Conservation (phyloP, 1,140 invertebrate genomes). For the Apolygus lucorum region DNA sequence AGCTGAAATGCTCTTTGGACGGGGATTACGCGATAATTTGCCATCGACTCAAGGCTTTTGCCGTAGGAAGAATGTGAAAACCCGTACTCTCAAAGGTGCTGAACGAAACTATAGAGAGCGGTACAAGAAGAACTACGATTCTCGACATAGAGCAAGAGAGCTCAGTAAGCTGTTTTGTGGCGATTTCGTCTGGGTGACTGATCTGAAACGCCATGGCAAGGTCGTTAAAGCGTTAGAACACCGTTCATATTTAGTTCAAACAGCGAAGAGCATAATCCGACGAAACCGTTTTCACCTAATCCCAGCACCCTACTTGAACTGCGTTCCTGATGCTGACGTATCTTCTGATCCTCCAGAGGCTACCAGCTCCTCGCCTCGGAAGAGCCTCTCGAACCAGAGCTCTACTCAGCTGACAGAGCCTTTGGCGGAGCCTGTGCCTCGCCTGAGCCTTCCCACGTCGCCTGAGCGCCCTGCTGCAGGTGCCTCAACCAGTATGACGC, state of each 20-base stretch:
- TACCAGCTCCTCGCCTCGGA: too few relatives aligned
- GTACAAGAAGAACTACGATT: neutral
- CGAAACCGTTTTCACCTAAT: neutral
- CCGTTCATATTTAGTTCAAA: neutral
- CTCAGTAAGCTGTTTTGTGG: neutral
- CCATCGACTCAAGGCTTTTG: neutral
- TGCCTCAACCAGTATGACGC: too few relatives aligned
- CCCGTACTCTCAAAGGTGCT: too few relatives aligned
- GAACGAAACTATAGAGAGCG: neutral
- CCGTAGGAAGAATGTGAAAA: neutral
- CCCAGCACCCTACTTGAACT: neutral
- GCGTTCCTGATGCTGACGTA: too few relatives aligned
- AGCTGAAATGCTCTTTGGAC: neutral
- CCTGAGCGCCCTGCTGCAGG: too few relatives aligned
- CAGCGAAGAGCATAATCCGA: neutral
- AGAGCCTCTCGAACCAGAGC: too few relatives aligned
- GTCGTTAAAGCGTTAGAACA: neutral
- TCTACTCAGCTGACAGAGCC: too few relatives aligned
- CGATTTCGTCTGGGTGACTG: neutral
- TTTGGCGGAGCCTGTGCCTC: too few relatives aligned
- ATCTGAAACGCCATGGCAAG: neutral
- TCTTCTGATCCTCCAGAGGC: too few relatives aligned
- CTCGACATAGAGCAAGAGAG: neutral
- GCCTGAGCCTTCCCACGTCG: too few relatives aligned
- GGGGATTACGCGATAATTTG: neutral